Evolutionary conservation across 2,797 vertebrate species (phyloP), one percentile per base, ranked within the genome.

Genomic region (Sciurus vulgaris): DNA sequence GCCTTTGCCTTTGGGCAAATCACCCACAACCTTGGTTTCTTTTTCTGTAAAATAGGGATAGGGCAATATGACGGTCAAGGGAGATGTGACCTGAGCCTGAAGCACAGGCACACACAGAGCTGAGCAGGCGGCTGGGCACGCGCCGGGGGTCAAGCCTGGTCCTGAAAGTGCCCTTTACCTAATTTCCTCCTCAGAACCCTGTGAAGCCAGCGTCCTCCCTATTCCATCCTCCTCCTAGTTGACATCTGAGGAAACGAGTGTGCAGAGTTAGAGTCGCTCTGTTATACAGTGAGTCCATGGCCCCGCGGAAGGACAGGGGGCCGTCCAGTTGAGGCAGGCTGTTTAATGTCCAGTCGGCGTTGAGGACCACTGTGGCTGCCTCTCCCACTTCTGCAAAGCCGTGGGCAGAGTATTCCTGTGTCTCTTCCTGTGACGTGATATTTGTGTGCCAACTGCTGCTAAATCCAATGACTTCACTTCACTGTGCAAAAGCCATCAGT

Each of bases 401-500:
- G 10, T 15, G 3, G 41, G n/a, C 33, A 44, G 0, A 12, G 24
- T n/a, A 6, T 26, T 33, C 38, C 63, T 22, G 9, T 2, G 17
- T 35, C 54, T 41, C 0, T 5, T 10, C 38, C 69, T 14, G 13
- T 15, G 4, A 24, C 2, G 13, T 9, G 0, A 5, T 3, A 4
- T 12, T 17, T 24, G 8, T 2, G 24, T 51, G 20, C 54, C 33
- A 2, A n/a, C n/a, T 14, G 61, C 20, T 22, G 2, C 56, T 14
- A 35, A 51, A n/a, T 20, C 14, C 20, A 63, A 47, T 7, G 17
- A 8, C 24, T 67, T 24, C 33, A 35, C 44, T 77, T 63, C 10
- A 6, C 10, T 7, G 22, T 0, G 0, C 15, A 1, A 1, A 59
- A 1, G 1, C 26, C 44, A 2, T 38, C 6, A 9, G 5, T 11